Evolutionary conservation across 37 sponge, comb jelly and placozoan species (phyloP).

Genomic region (Cliona cf. orientalis): DNA sequence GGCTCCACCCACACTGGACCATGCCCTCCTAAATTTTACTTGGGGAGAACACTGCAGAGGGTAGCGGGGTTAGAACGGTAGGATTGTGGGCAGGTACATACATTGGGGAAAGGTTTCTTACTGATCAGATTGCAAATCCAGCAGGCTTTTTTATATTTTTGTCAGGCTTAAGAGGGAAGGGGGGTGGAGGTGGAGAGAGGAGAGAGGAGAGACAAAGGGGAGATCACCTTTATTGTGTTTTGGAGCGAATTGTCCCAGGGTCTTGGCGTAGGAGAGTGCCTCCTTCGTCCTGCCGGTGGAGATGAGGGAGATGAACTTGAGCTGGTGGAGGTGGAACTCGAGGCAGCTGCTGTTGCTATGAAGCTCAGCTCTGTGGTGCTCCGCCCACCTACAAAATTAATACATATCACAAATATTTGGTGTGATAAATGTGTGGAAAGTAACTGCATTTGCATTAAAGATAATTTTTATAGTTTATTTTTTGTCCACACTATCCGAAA

Average conservation of each 20-base stretch:
- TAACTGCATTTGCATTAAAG: neutral
- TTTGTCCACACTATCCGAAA: too few relatives aligned
- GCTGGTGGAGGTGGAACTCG: constrained; percentile 80
- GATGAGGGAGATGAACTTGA: constrained; percentile 76
- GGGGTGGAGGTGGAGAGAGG: too few relatives aligned
- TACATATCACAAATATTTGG: neutral
- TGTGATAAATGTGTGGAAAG: neutral
- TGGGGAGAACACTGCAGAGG: too few relatives aligned
- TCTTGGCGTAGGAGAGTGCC: constrained; percentile 77
- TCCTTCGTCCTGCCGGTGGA: constrained; percentile 20
- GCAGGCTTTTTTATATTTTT: too few relatives aligned
- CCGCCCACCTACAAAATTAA: constrained; percentile 59
- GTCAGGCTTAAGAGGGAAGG: too few relatives aligned
- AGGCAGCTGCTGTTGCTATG: constrained; percentile 54
- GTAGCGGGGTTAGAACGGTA: too few relatives aligned
- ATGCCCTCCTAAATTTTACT: too few relatives aligned
- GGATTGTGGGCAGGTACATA: too few relatives aligned
- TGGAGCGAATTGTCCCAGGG: constrained; percentile 55
- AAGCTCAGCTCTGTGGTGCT: constrained; percentile 41
- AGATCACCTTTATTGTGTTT: constrained; percentile 53
- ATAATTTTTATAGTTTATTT: neutral
- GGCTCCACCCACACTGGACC: too few relatives aligned
- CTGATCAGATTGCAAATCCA: too few relatives aligned
- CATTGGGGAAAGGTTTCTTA: too few relatives aligned
- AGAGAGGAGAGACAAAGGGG: neutral